These are phyloP conservation scores for Tetramorium bicarinatum DNA, from an alignment of 2,888 invertebrate genomes.

Conservation along the genomic window DNA sequence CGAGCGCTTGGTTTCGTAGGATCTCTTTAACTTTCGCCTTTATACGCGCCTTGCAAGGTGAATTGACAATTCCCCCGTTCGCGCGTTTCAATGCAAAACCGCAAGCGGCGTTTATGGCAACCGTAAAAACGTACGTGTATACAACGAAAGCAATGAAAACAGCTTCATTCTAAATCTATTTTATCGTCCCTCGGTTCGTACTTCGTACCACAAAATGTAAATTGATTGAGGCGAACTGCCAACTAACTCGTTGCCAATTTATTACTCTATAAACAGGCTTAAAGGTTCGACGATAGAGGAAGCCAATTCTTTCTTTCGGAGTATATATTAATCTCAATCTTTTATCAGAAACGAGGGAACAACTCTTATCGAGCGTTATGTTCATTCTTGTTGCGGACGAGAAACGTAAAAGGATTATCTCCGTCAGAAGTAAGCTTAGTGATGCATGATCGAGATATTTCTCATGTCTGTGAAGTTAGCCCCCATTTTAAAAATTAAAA, in stretches of 20 bases:
- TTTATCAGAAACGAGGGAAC: conserved; percentile 1
- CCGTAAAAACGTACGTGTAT: conserved; percentile 34
- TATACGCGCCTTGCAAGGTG: background rate
- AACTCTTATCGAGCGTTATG: conserved; percentile 29
- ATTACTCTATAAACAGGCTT: background rate
- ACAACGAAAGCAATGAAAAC: conserved; percentile 28
- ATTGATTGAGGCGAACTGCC: background rate
- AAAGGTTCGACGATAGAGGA: background rate
- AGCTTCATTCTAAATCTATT: conserved; percentile 30
- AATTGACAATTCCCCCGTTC: conserved; percentile 5
- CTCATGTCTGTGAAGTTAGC: too few relatives aligned
- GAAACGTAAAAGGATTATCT: conserved; percentile 51
- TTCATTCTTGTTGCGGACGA: conserved; percentile 45
- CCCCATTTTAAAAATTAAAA: too few relatives aligned
- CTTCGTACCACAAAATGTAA: conserved; percentile 15
- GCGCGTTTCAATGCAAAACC: conserved; percentile 38
- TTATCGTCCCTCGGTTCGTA: background rate
- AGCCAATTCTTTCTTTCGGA: background rate
- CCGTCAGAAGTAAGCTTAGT: conserved; percentile 21
- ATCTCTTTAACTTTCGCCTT: conserved; percentile 43
- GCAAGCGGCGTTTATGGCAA: conserved; percentile 27
- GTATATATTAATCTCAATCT: conserved; percentile 48
- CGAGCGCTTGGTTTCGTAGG: background rate
- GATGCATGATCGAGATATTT: conserved; percentile 67
- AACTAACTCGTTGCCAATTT: conserved; percentile 8